Conservation (phyloP, 1,140 invertebrate genomes). For the Odontomachus brunneus region DNA sequence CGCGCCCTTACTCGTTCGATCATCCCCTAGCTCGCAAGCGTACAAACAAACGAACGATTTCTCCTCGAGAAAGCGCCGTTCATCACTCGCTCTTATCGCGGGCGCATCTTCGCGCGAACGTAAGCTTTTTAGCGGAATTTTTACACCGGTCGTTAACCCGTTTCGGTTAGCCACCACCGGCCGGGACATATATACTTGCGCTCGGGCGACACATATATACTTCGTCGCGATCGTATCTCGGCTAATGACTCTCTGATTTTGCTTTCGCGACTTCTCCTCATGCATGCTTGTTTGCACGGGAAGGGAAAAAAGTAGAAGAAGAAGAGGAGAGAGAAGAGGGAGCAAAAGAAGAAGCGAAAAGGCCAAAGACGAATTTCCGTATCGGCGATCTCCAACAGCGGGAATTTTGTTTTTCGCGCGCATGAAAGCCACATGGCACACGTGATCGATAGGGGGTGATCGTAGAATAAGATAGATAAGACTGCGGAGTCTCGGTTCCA, state of each 20-base stretch:
- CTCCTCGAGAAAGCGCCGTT: background rate
- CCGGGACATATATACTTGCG: slow-evolving; percentile 14
- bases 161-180: slow-evolving; percentile 27
- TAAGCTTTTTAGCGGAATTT: slow-evolving; percentile 32
- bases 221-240: slow-evolving; percentile 36
- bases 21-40: no score
- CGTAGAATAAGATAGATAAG: background rate
- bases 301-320: background rate
- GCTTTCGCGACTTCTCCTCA: slow-evolving; percentile 16
- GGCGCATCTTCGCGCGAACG: background rate
- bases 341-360: no score
- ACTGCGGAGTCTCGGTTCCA: background rate
- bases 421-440: background rate
- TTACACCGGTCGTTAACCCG: slow-evolving; percentile 52
- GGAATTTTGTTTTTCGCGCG: slow-evolving; percentile 16
- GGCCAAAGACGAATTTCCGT: slow-evolving; percentile 22
- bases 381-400: slow-evolving; percentile 4
- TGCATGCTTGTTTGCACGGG: background rate
- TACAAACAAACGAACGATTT: background rate
- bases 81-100: background rate
- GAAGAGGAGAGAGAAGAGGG: background rate
- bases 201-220: slow-evolving; percentile 1
- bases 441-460: slow-evolving; percentile 3
- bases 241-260: slow-evolving; percentile 44
- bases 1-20: background rate